A percentile compares a stretch with the other conserved stretches of the same genome.
Evolutionary conservation across 2,113 vertebrate genomes (phyloP).

Genomic region (Chionis minor): DNA sequence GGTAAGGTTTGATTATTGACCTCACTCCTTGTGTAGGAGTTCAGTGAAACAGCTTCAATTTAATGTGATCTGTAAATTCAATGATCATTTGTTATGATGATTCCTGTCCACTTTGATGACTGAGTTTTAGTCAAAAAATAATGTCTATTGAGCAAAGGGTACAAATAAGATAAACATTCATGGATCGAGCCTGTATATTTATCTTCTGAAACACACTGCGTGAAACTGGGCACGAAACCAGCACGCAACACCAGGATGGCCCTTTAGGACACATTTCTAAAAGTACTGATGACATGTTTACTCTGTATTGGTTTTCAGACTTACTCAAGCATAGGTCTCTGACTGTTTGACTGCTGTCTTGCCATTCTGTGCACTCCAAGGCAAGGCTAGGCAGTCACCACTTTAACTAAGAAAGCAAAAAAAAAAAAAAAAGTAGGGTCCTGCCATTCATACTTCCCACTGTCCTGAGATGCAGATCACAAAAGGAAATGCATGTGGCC

Average conservation of each 20-base stretch:
- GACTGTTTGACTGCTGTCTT: neutral
- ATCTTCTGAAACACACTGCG: neutral
- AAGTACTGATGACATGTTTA: neutral
- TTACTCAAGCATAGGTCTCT: neutral
- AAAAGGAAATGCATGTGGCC: neutral
- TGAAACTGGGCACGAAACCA: neutral
- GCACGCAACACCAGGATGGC: neutral
- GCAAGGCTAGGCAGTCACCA: neutral
- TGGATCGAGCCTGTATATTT: neutral
- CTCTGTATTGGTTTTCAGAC: neutral
- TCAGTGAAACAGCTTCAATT: neutral
- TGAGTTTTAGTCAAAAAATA: neutral
- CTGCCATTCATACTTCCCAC: neutral
- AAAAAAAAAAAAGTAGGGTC: neutral
- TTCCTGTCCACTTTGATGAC: neutral
- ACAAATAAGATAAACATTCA: slow-evolving; percentile 1
- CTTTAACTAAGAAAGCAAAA: neutral
- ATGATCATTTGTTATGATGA: neutral
- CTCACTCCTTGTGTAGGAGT: neutral
- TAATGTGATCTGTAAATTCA: neutral
- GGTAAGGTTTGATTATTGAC: neutral
- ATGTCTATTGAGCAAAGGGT: neutral
- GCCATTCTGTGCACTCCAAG: neutral
- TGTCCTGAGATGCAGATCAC: neutral
- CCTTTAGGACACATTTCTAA: neutral